A percentile compares a stretch with the other conserved stretches of the same genome.
Conservation (phyloP, 2,113 vertebrate species). For the Macrotis lagotis region DNA sequence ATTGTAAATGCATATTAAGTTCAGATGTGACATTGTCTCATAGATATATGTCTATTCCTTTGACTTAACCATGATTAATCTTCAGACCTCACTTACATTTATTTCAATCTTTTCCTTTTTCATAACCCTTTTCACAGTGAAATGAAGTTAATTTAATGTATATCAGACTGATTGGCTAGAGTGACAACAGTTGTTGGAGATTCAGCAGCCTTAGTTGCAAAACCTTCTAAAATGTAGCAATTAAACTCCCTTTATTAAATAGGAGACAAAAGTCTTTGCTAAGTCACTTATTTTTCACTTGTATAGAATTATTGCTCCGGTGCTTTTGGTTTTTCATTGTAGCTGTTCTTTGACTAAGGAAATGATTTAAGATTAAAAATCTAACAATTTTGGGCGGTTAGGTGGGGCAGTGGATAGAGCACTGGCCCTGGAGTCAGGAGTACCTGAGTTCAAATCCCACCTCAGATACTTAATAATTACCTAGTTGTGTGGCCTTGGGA, state of each 20-base stretch:
- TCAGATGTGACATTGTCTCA: background rate
- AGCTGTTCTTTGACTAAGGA: background rate
- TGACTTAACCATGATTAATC: background rate
- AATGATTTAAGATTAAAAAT: background rate
- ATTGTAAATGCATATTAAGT: background rate
- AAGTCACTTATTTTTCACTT: background rate
- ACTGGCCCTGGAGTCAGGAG: too few species aligned
- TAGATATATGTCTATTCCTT: background rate
- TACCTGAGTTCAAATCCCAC: too few species aligned
- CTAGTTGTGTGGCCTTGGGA: too few species aligned
- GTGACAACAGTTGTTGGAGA: background rate
- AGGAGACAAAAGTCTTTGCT: background rate
- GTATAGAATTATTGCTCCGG: background rate
- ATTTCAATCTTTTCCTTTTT: background rate
- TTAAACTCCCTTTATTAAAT: background rate
- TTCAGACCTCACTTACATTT: background rate
- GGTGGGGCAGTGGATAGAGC: too few species aligned
- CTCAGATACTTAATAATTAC: too few species aligned
- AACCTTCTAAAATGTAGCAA: background rate
- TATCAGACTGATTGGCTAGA: background rate
- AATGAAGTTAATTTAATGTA: background rate
- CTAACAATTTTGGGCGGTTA: background rate
- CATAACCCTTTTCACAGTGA: background rate
- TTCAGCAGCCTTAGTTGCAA: slow-evolving; percentile 4
- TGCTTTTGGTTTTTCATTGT: background rate